Base-by-base conservation (phyloP, 2,797 vertebrate species). In the Morelia viridis region DNA sequence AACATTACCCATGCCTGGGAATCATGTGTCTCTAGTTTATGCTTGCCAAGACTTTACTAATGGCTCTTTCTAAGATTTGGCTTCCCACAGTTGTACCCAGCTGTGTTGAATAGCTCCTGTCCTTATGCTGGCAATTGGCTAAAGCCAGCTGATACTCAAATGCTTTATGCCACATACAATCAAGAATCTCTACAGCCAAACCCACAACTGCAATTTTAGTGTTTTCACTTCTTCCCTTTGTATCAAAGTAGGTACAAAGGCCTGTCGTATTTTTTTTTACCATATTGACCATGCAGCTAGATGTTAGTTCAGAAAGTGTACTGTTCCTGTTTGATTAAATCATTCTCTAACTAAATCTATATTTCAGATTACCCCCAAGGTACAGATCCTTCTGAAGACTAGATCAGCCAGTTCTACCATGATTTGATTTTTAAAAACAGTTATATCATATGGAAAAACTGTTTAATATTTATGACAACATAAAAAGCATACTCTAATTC, bases 41-140 rank as follows among this genome's bases (percentile, higher is more conserved):
- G 12, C 88, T 94, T 96, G 96, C 93, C 96, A 96, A 95, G 93
- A 76, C 88, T 1, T 0, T 24, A 92, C 90, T 94, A 94, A 95
- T 93, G 91, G 95, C 91, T 95, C 89, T 94, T 96, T 93, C 93
- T 93, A 95, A 94, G 85, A 93, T 92, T 91, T 96, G 95, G 93
- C 94, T 94, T 64, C 94, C 90, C 83, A 0, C 91, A 90, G 90
- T 92, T 0, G 0, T 87, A 46, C 94, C 96, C 95, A 95, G 96
- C 95, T 96, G 95, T 94, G 94, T 91, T 90, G 71, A 94, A 89
- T 92, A 17, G 80, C 93, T 95, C 94, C 35, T 61, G 91, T 93
- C 96, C 95, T 96, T 96, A 92, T 95, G 96, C 83, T 96, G 19
- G 0, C 93, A 65, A 94, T 94, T 94, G 95, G 83, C 0, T 92